Evolutionary conservation across 2,113 vertebrate genomes (phyloP).

Genomic region (Carettochelys insculpta): DNA sequence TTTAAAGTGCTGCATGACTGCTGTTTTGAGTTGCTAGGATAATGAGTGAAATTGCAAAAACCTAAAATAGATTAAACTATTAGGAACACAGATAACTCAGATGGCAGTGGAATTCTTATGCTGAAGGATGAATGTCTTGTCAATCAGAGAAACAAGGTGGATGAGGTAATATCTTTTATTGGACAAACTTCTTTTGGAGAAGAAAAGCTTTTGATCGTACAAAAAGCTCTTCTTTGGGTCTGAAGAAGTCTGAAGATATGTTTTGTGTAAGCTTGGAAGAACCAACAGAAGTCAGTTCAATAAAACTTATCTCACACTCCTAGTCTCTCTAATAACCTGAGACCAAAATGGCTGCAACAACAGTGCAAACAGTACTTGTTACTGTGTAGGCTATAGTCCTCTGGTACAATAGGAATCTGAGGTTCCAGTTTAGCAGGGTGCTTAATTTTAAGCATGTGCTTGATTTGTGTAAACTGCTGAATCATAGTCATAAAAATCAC

Average conservation of each 20-base stretch:
- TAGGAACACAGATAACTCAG: neutral
- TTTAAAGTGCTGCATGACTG: too few species aligned
- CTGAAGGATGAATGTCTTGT: neutral
- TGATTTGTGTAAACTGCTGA: neutral
- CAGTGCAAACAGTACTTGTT: neutral
- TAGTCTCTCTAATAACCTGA: neutral
- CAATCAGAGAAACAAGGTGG: neutral
- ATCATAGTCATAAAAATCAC: neutral
- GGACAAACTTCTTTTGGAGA: neutral
- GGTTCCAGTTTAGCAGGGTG: neutral
- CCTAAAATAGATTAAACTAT: neutral
- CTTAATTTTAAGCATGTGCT: neutral
- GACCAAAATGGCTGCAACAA: neutral
- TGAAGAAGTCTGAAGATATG: neutral
- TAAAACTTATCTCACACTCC: neutral
- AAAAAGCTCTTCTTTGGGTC: neutral
- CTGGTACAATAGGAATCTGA: neutral
- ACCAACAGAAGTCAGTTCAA: neutral
- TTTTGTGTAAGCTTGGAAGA: neutral
- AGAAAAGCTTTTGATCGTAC: neutral
- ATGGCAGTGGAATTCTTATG: neutral
- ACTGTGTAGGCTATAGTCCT: neutral
- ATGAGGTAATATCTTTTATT: neutral
- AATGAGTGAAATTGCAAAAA: neutral
- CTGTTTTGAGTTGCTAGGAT: neutral